Base-by-base conservation (phyloP, 2,888 invertebrate species). In the Philhelius pedissequus region DNA sequence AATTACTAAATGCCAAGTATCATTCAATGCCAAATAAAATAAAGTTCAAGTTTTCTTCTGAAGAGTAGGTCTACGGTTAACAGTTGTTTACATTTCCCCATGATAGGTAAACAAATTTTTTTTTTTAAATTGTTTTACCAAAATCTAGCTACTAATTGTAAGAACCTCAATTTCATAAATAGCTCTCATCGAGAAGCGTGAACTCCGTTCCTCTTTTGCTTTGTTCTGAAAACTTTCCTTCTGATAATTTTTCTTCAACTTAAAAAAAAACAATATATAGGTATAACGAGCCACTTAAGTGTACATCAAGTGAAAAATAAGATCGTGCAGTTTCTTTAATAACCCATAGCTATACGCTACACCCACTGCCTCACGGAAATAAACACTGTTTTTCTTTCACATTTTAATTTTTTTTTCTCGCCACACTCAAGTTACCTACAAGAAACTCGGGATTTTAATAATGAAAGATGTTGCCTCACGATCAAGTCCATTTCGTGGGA, bases 281-380 rank as follows among this genome's bases (percentile, higher is more conserved):
- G n/a, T n/a, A 50, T 81, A 71, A 81, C 76, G 71, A 76, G 50
- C 54, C 62, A 76, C 76, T 81, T 81, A 69, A 54, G 58, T 27
- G 71, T 56, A 15, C 45, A n/a, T n/a, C n/a, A 69, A 58, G 22
- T 22, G 22, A 62, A 40, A 40, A 50, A 70, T 32, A 62, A 75
- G 40, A 62, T 76, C 76, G 76, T 81, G 81, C 76, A 76, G 81
- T 71, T 66, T 70, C 70, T 40, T 75, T 75, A 58, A 69, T 56
- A 20, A 56, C 18, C 30, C 11, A 54, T 5, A 60, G 25, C 25
- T 45, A n/a, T 50, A 71, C n/a, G 25, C 58, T 45, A 50, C 81
- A 60, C 76, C 81, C 81, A 81, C 81, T 48, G 40, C 50, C 48
- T 69, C 78, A 64, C 83, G 83, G 74, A 83, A 83, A 83, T 83